A percentile compares a stretch with the other conserved stretches of the same genome.
These are phyloP conservation scores for Pomacea canaliculata DNA, from an alignment of 2,888 invertebrate species.

Conservation along the genomic window DNA sequence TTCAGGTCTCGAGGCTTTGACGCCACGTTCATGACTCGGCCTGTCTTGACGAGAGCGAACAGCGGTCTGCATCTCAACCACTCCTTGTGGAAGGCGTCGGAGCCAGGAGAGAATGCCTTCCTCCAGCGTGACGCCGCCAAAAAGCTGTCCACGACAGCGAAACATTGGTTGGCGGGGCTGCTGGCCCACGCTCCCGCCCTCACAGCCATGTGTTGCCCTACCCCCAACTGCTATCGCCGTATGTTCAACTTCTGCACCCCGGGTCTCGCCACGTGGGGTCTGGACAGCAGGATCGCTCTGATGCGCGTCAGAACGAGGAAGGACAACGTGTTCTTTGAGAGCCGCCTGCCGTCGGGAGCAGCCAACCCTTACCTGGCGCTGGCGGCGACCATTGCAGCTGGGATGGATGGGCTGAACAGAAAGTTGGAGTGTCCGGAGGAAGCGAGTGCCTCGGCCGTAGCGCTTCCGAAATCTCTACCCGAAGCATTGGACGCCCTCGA, in stretches of 20 bases:
- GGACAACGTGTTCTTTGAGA: conserved; percentile 34
- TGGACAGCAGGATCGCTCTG: conserved; percentile 28
- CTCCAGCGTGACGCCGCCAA: conserved; percentile 17
- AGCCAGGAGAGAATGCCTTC: conserved; percentile 14
- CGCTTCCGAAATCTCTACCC: conserved; percentile 2
- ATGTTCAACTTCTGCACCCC: conserved; percentile 27
- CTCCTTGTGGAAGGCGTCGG: conserved; percentile 1
- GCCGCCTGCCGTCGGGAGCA: conserved; percentile 33
- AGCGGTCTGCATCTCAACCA: conserved; percentile 21
- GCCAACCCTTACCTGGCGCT: conserved; percentile 35
- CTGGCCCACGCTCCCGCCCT: conserved; percentile 32
- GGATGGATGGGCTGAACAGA: conserved; percentile 34
- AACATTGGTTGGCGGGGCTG: conserved; percentile 36
- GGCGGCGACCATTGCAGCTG: conserved; percentile 36
- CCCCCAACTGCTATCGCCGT: conserved; percentile 34
- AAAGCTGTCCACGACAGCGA: conserved; percentile 22
- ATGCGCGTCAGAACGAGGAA: conserved; percentile 27
- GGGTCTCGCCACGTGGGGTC: conserved; percentile 29
- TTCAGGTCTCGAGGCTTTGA: conserved; percentile 1
- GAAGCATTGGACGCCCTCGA: conserved; percentile 14
- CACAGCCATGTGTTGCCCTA: conserved; percentile 32
- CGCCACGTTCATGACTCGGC: conserved; percentile 21
- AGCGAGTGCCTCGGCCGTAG: not conserved
- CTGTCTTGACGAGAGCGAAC: not conserved
- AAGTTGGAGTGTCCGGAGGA: conserved; percentile 29